phyloP scores from a whole-genome alignment of 2,888 invertebrate species.

The Melanotus villosus region DNA sequence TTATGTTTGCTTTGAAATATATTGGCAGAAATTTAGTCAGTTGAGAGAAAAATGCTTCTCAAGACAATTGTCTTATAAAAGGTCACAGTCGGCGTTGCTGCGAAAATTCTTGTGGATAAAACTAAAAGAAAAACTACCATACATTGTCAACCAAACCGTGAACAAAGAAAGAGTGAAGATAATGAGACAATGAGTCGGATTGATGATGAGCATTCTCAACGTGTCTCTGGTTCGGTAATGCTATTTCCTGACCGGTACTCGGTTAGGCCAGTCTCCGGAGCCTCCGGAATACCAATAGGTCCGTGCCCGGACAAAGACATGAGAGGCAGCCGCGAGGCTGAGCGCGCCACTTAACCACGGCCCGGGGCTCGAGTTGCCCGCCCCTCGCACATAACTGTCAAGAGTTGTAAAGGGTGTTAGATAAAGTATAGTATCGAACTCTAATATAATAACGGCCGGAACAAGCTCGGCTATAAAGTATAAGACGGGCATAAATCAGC shows the following conservation, averaged over 20 bases:
- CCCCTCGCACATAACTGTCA: constrained; percentile 62
- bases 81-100: too few relatives aligned
- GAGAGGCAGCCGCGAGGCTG: constrained; percentile 43
- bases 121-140: not conserved
- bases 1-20: too few relatives aligned
- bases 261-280: constrained; percentile 54
- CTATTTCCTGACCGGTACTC: constrained; percentile 60
- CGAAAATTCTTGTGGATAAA: too few relatives aligned
- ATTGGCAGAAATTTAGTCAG: too few relatives aligned
- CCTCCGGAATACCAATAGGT: constrained; percentile 59
- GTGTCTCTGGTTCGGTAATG: constrained; percentile 60
- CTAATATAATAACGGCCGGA: constrained; percentile 79
- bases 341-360: constrained; percentile 64
- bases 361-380: constrained; percentile 59
- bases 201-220: constrained; percentile 56
- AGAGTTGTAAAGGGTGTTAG: constrained; percentile 63
- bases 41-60: too few relatives aligned
- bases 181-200: constrained; percentile 48
- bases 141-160: not conserved
- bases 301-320: constrained; percentile 58
- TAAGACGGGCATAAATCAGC: constrained; percentile 76
- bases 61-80: too few relatives aligned
- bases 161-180: constrained; percentile 31
- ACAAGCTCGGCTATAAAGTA: constrained; percentile 79
- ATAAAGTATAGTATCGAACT: constrained; percentile 71